phyloP scores from a whole-genome alignment of 2,888 invertebrate genomes.

The Lasioglossum malachurum region DNA sequence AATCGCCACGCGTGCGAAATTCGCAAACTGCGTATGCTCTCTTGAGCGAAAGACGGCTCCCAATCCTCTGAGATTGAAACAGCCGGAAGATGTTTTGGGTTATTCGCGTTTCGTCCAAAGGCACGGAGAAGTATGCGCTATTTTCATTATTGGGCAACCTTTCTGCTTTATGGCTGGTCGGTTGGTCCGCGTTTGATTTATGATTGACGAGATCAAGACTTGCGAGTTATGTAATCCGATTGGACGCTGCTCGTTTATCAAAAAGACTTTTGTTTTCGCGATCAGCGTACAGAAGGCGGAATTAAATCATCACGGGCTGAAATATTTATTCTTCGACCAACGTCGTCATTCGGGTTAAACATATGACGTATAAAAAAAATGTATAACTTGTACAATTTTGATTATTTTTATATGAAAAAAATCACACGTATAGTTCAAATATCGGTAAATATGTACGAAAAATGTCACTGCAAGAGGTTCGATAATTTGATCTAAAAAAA shows the following conservation, averaged over 20 bases:
- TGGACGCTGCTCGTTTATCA: background rate
- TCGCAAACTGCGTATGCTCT: background rate
- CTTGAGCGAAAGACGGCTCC: background rate
- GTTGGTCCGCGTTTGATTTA: slow-evolving; percentile 11
- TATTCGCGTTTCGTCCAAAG: slow-evolving; percentile 5
- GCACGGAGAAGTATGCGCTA: slow-evolving; percentile 7
- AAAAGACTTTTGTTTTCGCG: background rate
- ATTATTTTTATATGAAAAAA: too few species aligned
- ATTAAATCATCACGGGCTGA: background rate
- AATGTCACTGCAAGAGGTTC: too few species aligned
- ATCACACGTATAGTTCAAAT: too few species aligned
- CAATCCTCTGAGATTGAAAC: background rate
- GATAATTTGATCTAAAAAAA: too few species aligned
- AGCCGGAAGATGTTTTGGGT: slow-evolving; percentile 19
- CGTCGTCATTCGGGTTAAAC: background rate
- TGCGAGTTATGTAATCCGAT: slow-evolving; percentile 11
- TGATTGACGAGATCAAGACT: background rate
- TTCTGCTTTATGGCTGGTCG: slow-evolving; percentile 13
- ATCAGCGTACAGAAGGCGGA: background rate
- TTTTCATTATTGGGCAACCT: slow-evolving; percentile 29
- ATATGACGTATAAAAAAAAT: too few species aligned
- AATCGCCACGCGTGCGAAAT: background rate
- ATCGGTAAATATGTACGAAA: fast-evolving
- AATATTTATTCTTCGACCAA: background rate
- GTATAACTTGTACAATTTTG: too few species aligned